Evolutionary conservation across 2,797 vertebrate species (phyloP), one percentile per base, ranked within the genome.

Genomic region (Saxicola maurus): DNA sequence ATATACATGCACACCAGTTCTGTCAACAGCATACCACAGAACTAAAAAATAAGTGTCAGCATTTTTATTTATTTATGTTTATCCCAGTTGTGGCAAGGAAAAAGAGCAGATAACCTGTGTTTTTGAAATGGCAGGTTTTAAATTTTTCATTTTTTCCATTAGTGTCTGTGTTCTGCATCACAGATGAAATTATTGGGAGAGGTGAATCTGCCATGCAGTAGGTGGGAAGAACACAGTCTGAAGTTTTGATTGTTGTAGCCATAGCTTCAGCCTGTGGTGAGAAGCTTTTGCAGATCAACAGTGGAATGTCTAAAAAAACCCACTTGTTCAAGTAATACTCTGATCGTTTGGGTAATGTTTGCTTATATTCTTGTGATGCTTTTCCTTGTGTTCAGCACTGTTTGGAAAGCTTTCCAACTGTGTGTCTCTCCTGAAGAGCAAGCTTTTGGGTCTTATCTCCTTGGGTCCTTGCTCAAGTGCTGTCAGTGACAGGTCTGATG

Each of bases 121-220:
- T 74, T 68, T 77, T 71, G 30, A 38, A 85, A 45, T 40, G 57
- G 13, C 18, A 9, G 10, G n/a, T 89, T 72, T 74, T 87, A 38
- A 42, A 80, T 92, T 75, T 87, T 87, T 92, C 37, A 83, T 91
- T 2, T 68, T 69, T 35, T 87, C 40, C n/a, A 25, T 90, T 91
- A 65, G 18, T 83, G n/a, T 37, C 27, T 65, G 1, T 74, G 45
- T 25, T 92, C 40, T 72, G 11, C 48, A 28, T 85, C 81, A 86
- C 49, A 65, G 45, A 42, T 86, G 9, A 81, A 91, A 66, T n/a
- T 61, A 48, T 0, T 33, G 56, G 19, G 21, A 72, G 31, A 82
- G 9, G 12, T 15, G 8, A 72, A 59, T 79, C 37, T 82, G 23
- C 40, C 33, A 14, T 76, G 45, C 37, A 40, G 23, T 48, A 69